A percentile compares a stretch with the other conserved stretches of the same genome.
Conservation (phyloP, 2,113 vertebrate species). For the Bombycilla garrulus region DNA sequence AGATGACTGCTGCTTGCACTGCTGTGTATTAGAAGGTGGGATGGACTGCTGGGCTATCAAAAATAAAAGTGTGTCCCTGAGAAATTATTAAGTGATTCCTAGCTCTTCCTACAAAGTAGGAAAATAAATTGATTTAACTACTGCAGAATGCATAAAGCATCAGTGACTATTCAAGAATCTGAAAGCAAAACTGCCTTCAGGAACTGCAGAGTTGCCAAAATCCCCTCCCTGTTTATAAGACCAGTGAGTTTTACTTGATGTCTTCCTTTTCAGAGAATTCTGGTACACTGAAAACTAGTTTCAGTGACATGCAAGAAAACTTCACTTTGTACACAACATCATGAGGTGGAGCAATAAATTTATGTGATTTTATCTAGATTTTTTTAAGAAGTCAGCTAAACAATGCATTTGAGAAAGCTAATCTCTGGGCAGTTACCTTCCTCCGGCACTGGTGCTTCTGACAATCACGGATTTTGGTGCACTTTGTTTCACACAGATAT, state of each 20-base stretch:
- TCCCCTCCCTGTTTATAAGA: neutral
- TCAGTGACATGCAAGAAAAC: neutral
- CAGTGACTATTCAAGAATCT: neutral
- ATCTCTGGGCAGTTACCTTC: constrained; percentile 75
- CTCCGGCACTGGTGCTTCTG: constrained; percentile 93
- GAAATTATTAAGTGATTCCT: neutral
- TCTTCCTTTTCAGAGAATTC: neutral
- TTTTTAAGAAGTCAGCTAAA: neutral
- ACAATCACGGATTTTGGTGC: constrained; percentile 85
- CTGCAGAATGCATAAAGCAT: neutral
- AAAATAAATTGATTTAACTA: neutral
- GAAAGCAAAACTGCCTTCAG: neutral
- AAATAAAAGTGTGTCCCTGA: neutral
- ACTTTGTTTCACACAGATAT: constrained; percentile 95
- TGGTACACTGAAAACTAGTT: neutral
- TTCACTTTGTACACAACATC: neutral
- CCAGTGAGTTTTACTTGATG: neutral
- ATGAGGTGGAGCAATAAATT: neutral
- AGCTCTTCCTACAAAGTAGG: neutral
- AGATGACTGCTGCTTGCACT: neutral
- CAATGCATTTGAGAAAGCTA: neutral
- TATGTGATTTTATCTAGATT: neutral
- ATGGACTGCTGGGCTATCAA: neutral
- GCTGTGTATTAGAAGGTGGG: neutral
- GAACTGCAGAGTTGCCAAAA: neutral